Evolutionary conservation across 1,140 invertebrate species (phyloP).

Genomic region (Zaprionus camerounensis): DNA sequence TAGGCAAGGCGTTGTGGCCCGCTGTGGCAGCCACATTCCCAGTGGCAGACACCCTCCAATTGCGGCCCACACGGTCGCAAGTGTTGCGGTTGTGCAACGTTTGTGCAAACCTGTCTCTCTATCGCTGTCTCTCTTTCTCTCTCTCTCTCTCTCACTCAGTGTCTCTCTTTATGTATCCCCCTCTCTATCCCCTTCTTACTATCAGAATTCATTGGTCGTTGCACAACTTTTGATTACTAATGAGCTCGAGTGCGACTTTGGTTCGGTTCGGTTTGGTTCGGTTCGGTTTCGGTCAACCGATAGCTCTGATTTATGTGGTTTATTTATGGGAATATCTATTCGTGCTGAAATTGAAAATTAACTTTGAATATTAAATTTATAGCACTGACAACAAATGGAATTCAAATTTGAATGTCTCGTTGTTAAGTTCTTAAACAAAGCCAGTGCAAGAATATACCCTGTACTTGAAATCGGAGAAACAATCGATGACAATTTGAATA

Average conservation of each 20-base stretch:
- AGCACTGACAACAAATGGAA: slow-evolving; percentile 32
- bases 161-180: not conserved
- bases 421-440: not conserved
- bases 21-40: slow-evolving; percentile 63
- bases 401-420: slow-evolving; percentile 48
- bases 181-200: slow-evolving; percentile 21
- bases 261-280: slow-evolving; percentile 27
- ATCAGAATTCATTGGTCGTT: slow-evolving; percentile 61
- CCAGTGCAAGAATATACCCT: not conserved
- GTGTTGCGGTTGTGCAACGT: slow-evolving; percentile 64
- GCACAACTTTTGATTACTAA: slow-evolving; percentile 80
- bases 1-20: slow-evolving; percentile 22
- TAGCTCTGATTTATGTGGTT: slow-evolving; percentile 79
- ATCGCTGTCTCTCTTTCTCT: slow-evolving; percentile 1
- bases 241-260: slow-evolving; percentile 53
- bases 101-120: slow-evolving; percentile 48
- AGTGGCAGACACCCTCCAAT: slow-evolving; percentile 57
- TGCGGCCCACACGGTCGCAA: slow-evolving; percentile 50
- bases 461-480: not conserved
- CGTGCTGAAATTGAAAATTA: slow-evolving; percentile 76
- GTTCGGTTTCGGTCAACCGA: slow-evolving; percentile 44
- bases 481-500: too few species aligned
- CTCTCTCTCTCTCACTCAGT: not conserved
- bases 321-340: slow-evolving; percentile 81
- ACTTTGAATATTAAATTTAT: slow-evolving; percentile 77